Percentiles rank a stretch among this genome's conserved stretches.
Conservation (phyloP, 2,888 invertebrate genomes). For the Cetonia aurata region DNA sequence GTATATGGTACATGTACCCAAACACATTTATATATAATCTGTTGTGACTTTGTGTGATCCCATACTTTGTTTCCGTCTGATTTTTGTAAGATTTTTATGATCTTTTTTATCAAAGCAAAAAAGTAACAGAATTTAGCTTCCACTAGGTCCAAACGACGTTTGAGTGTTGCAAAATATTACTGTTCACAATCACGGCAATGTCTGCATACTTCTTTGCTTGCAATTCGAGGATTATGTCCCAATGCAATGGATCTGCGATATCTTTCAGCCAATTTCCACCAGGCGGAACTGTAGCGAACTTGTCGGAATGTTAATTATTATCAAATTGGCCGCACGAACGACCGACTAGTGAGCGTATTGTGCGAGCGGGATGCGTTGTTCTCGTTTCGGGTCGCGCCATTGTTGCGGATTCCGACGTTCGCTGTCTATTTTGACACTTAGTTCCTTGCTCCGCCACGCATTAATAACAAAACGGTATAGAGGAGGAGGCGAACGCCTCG, state of each 20-base stretch:
- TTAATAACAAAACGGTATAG: neutral
- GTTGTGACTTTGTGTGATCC: too few species aligned
- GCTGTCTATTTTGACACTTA: constrained; percentile 21
- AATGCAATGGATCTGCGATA: too few species aligned
- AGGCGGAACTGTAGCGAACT: neutral
- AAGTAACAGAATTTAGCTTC: too few species aligned
- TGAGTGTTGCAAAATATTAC: too few species aligned
- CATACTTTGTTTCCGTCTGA: too few species aligned
- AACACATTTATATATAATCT: too few species aligned
- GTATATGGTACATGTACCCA: too few species aligned
- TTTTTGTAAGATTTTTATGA: too few species aligned
- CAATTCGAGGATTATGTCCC: neutral
- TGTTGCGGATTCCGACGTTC: constrained; percentile 4
- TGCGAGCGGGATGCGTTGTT: constrained; percentile 5
- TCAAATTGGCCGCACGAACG: constrained; percentile 13
- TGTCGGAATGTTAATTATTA: constrained; percentile 21
- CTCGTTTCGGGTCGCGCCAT: constrained; percentile 1
- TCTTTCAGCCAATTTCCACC: neutral
- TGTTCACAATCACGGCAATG: too few species aligned
- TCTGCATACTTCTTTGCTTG: neutral
- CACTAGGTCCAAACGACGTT: neutral
- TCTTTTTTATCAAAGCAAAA: too few species aligned
- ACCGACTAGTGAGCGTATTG: neutral
- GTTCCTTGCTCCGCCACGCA: neutral
- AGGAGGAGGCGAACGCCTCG: neutral